Evolutionary conservation across 2,888 invertebrate genomes (phyloP).

Genomic region (Lasioglossum calceatum): DNA sequence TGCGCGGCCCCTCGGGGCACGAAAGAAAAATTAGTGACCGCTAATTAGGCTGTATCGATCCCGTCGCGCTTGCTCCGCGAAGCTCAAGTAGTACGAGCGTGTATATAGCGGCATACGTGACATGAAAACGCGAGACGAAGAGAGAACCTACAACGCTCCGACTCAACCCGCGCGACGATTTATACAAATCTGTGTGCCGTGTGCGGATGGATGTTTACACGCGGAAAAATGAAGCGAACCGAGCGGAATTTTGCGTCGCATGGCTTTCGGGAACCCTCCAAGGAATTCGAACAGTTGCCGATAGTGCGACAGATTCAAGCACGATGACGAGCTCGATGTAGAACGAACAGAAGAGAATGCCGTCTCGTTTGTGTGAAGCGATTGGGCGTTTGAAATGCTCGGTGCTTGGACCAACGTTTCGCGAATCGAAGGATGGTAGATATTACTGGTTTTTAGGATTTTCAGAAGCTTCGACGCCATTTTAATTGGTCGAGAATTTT

Average conservation of each 20-base stretch:
- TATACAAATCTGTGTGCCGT: constrained; percentile 28
- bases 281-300: background rate
- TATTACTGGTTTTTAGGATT: too few relatives aligned
- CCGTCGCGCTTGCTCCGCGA: background rate
- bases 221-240: background rate
- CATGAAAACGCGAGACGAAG: constrained; percentile 14
- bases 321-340: background rate
- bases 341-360: background rate
- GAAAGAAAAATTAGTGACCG: constrained; percentile 37
- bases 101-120: constrained; percentile 43
- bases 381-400: background rate
- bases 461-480: background rate
- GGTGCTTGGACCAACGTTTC: background rate
- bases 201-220: background rate
- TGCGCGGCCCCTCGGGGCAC: background rate
- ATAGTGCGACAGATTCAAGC: background rate
- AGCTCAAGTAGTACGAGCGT: constrained; percentile 46
- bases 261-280: background rate
- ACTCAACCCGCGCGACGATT: background rate
- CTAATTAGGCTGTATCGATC: constrained; percentile 71
- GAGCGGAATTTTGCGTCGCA: background rate
- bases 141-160: background rate
- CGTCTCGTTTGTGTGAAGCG: background rate
- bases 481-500: background rate
- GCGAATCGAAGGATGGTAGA: background rate